Base-by-base conservation (phyloP, 92 coral and sea anemone genomes). In the Parazoanthus swiftii region DNA sequence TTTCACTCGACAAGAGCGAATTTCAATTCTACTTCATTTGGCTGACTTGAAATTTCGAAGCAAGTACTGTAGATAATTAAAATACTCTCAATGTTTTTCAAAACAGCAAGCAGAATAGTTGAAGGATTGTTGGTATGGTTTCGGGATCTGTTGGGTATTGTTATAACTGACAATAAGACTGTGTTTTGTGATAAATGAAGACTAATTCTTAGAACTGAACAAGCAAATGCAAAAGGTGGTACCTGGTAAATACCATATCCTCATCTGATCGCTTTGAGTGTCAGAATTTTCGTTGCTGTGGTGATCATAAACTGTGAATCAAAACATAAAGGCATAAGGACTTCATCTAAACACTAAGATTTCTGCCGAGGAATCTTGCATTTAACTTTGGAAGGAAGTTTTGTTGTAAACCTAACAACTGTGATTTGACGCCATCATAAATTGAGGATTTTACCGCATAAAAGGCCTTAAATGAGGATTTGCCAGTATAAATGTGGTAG, bases 361-460 rank as follows among this genome's bases (percentile, higher is more conserved):
- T 70, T 26, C 87, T 42, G 44, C 78, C n/a, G 44, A 44, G 25
- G 33, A 20, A 23, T 70, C 66, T 56, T 39, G 48, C 36, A 11
- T 71, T 44, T 84, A 84, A 84, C 63, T 70, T 46, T 29, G 70
- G 44, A 54, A 33, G 56, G 39, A 79, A 46, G 26, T 3, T 21
- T 50, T 72, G 29, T 70, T 14, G 58, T 23, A 11, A 82, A 46
- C 67, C 38, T 84, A 84, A 84, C 16, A 46, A 15, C 66, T 46
- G 14, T 70, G 77, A 72, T 23, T 35, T 84, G 87, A 72, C 10
- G 80, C 29, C 80, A 76, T 63, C 37, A 54, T 54, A 54, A 54
- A 54, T 54, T 54, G 59, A 54, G 20, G 59, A 54, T 50, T n/a
- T 25, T 15, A 23, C 42, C 23, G 43, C 68, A 50, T 50, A 50